Conservation (phyloP, 1,140 invertebrate genomes). For the Campoletis sonorensis region DNA sequence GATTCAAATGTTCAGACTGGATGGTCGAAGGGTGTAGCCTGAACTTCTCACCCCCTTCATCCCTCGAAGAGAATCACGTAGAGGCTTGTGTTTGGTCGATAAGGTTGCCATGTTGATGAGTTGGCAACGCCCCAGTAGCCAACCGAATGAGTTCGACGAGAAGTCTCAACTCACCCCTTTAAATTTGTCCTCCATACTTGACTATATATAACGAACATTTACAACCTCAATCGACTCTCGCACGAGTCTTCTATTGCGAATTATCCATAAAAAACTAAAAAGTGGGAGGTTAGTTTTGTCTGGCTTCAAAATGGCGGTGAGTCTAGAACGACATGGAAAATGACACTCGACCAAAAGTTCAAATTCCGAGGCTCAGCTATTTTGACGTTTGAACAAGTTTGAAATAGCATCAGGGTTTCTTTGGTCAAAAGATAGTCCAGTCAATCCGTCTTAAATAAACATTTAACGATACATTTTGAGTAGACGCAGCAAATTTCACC, state of each 20-base stretch:
- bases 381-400: no score
- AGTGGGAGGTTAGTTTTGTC: slow-evolving; percentile 18
- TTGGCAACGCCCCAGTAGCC: slow-evolving; percentile 63
- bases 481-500: no score
- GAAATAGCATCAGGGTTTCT: no score
- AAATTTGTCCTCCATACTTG: slow-evolving; percentile 44
- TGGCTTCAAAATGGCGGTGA: slow-evolving; percentile 15
- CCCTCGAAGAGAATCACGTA: slow-evolving; percentile 16
- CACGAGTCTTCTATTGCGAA: background rate
- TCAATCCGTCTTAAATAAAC: no score
- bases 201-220: background rate
- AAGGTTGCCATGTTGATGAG: slow-evolving; percentile 56
- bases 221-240: background rate
- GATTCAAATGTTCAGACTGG: background rate
- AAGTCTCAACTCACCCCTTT: slow-evolving; percentile 51
- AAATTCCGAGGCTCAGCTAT: no score
- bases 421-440: no score
- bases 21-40: background rate
- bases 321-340: background rate
- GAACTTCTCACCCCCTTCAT: background rate
- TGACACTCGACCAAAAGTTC: background rate
- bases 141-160: slow-evolving; percentile 19
- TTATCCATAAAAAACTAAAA: background rate
- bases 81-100: slow-evolving; percentile 67
- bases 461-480: no score